Evolutionary conservation across 2,888 invertebrate species (phyloP), one percentile per base, ranked within the genome.

Genomic region (Meloe dianella): DNA sequence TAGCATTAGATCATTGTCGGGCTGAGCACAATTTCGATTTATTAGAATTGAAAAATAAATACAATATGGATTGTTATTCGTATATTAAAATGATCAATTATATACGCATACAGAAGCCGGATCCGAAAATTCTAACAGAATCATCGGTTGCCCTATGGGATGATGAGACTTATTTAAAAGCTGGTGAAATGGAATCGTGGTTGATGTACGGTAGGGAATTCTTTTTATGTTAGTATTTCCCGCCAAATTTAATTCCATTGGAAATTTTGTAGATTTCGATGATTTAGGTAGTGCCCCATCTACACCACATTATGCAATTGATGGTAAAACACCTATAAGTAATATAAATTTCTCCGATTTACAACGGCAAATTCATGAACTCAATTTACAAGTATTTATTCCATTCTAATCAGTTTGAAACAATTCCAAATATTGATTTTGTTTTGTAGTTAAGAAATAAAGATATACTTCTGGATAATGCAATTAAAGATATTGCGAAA

Each of bases 11-110:
- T 24, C 94, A 95, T 80, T 89, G 93, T 70, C 87, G 88, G 71
- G 81, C 81, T 5, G 83, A 79, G 17, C 94, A 94, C 77, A 86
- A 86, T 63, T 90, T 95, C 73, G 88, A 89, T 79, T 84, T 94
- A 64, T 82, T 86, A 7, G 82, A 84, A 59, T 84, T 94, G 41
- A 92, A 92, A 81, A 81, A 82, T 3, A 91, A 89, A 79, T 90
- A 91, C 77, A 87, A 87, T 73, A 91, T 95, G 89, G 94, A 95
- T 80, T 91, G 91, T 77, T 94, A 95, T 83, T 91, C 91, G 0
- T 93, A 91, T 74, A 91, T 93, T 29, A 93, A 93, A 81, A 83
- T 95, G 77, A 89, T 95, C 0, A 95, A 95, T 84, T 95, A 89
- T 77, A 90, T 95, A 68, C 88, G 93, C 74, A 86, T 84, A 14